Evolutionary conservation across 1,140 invertebrate species (phyloP).

Genomic region (Hormaphis cornu): DNA sequence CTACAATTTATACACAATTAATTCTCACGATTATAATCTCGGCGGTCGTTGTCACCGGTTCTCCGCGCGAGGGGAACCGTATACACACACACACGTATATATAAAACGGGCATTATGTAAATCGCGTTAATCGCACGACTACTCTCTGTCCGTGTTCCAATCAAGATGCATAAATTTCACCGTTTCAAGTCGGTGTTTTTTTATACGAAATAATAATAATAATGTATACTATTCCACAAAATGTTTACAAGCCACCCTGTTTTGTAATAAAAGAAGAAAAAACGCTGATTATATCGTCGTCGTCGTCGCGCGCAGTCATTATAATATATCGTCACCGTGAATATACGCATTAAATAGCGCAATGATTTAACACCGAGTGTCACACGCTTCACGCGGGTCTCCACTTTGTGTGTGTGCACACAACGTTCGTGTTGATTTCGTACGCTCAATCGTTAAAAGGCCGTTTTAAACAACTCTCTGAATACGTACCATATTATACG

Average conservation of each 20-base stretch:
- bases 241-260: slow-evolving; percentile 22
- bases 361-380: slow-evolving; percentile 7
- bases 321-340: not conserved
- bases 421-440: too few species aligned
- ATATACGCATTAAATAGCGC: not conserved
- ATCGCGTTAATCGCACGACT: slow-evolving; percentile 21
- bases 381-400: too few species aligned
- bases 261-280: too few species aligned
- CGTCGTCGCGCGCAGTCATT: not conserved
- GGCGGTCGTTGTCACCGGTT: not conserved
- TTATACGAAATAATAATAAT: not conserved
- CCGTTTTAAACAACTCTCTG: too few species aligned
- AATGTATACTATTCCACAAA: not conserved
- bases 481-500: too few species aligned
- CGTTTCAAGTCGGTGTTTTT: not conserved
- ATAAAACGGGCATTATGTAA: slow-evolving; percentile 8
- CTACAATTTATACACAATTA: slow-evolving; percentile 19
- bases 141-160: slow-evolving; percentile 18
- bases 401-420: too few species aligned
- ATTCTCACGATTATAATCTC: slow-evolving; percentile 22
- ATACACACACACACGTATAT: too few species aligned
- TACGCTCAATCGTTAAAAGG: too few species aligned
- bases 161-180: slow-evolving; percentile 23
- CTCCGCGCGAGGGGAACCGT: not conserved
- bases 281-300: slow-evolving; percentile 2